Conservation (phyloP, 2,113 vertebrate genomes). For the Callopanchax toddi region DNA sequence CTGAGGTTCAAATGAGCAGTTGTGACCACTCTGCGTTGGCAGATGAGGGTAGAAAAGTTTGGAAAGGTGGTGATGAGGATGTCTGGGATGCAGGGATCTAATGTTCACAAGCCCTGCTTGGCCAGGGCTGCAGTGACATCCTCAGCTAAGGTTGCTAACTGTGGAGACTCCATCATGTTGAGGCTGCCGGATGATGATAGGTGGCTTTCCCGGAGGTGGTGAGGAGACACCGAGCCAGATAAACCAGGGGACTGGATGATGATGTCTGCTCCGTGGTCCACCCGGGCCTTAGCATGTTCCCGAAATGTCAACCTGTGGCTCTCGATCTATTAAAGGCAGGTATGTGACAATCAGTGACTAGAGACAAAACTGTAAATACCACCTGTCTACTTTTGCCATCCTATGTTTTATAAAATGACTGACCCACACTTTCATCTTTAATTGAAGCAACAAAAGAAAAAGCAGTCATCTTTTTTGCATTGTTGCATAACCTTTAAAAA, state of each 20-base stretch:
- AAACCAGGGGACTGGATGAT: conserved; percentile 87
- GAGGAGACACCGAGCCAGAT: conserved; percentile 88
- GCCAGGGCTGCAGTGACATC: conserved; percentile 97
- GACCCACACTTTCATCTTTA: too few species aligned
- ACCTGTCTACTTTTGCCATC: too few species aligned
- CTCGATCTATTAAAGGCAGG: conserved; percentile 87
- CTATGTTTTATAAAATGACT: too few species aligned
- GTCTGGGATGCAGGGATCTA: conserved; percentile 24
- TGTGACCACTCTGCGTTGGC: conserved; percentile 34
- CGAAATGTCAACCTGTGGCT: conserved; percentile 92
- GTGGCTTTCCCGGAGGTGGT: conserved; percentile 87
- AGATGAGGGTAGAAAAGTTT: conserved; percentile 53
- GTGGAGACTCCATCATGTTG: conserved; percentile 94
- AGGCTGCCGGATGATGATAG: conserved; percentile 96
- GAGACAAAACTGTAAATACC: too few species aligned
- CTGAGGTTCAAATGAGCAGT: conserved; percentile 37
- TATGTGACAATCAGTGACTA: conserved; percentile 31
- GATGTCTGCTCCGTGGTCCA: conserved; percentile 95
- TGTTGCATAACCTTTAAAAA: neutral
- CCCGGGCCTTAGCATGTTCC: conserved; percentile 90
- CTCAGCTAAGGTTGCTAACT: conserved; percentile 94
- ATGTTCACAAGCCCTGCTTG: conserved; percentile 97
- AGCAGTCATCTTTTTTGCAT: too few species aligned
- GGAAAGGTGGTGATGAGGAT: conserved; percentile 30
- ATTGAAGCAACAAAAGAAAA: too few species aligned